Base-by-base conservation (phyloP, 2,888 invertebrate species). In the Oscheius sp. region DNA sequence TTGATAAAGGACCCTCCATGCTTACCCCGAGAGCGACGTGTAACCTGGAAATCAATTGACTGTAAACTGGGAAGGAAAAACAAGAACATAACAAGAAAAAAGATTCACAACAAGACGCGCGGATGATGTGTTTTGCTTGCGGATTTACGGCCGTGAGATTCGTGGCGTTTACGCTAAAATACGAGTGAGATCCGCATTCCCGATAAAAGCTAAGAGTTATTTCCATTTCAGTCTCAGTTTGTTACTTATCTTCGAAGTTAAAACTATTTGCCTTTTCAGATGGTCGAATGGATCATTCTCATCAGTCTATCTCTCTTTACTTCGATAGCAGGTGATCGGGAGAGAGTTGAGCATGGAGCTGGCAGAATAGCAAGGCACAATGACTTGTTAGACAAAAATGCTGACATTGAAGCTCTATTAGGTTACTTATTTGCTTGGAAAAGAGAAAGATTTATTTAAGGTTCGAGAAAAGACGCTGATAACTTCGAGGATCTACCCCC, bases 1-100 rank as follows among this genome's bases (percentile, higher is more conserved):
- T 96, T 91, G 95, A 95, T 79, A 96, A 91, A 78, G 95, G 94
- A 88, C 96, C 96, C 92, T 96, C 96, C 94, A 84, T 84, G 13
- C 7, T 53, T 11, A 9, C 13, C 21, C 55, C 37, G 55, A 29
- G 55, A 29, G 55, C 10, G 55, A 29, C 3, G 55, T 55, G 21
- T 42, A 42, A 42, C 42, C 42, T 42, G 42, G 7, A 42, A 42
- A 42, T 42, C 42, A 42, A 42, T 42, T 5, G 42, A 42, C 7
- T 42, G 42, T 42, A 42, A 42, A 21, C 21, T 21, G 21, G 21
- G 21, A 3, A 42, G 42, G 42, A 42, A 5, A 7, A 42, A 5
- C 7, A 5, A 5, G 7, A 42, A 42, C 3, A 42, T 7, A 42
- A 42, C 42, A 7, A 42, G 42, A 42, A 42, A 42, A 42, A 3